phyloP scores from a whole-genome alignment of 2,888 invertebrate species.

The Phanerotoma sp. region DNA sequence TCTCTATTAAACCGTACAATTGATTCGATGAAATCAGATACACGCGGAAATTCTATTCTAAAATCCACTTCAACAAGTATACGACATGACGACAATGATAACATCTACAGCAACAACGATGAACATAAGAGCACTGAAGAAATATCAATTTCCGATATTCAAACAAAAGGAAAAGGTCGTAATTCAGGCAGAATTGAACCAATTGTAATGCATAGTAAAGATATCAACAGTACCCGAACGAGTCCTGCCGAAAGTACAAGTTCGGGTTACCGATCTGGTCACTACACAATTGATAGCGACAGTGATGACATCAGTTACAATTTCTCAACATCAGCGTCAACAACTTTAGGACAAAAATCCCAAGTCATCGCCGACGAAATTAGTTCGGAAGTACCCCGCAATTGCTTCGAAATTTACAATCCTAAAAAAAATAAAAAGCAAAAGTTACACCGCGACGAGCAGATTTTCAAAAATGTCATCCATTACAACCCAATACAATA shows the following conservation, averaged over 20 bases:
- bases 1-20: neutral
- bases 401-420: constrained; percentile 49
- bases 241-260: constrained; percentile 47
- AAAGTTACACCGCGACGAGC: constrained; percentile 41
- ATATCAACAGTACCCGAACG: neutral
- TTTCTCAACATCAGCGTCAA: neutral
- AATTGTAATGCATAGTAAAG: neutral
- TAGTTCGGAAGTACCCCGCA: constrained; percentile 38
- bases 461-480: constrained; percentile 40
- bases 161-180: too few species aligned
- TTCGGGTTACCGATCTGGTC: constrained; percentile 63
- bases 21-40: neutral
- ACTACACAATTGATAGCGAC: constrained; percentile 53
- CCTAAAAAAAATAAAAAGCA: constrained; percentile 37
- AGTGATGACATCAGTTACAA: constrained; percentile 56
- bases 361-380: neutral
- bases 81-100: constrained; percentile 44
- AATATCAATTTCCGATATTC: too few species aligned
- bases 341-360: neutral
- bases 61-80: constrained; percentile 40
- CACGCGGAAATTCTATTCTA: constrained; percentile 13
- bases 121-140: constrained; percentile 5
- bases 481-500: constrained; percentile 41
- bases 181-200: too few species aligned
- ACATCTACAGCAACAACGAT: constrained; percentile 21